phyloP scores from a whole-genome alignment of 2,797 vertebrate species.

The Lindbergichthys nudifrons region DNA sequence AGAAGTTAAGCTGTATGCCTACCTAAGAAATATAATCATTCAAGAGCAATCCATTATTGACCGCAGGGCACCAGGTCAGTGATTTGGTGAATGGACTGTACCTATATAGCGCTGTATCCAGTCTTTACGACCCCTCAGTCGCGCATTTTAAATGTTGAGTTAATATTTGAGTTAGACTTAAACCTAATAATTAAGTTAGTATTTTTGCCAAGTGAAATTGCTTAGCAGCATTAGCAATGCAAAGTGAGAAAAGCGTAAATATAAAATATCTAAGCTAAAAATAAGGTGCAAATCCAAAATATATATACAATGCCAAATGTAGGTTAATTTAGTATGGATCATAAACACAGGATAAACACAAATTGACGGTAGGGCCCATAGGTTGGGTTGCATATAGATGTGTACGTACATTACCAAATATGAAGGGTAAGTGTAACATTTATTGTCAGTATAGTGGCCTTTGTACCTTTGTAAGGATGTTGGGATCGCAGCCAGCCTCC shows the following conservation, averaged over 20 bases:
- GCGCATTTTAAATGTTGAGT: neutral
- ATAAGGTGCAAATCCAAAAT: neutral
- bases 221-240: neutral
- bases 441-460: neutral
- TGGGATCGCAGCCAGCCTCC: constrained; percentile 88
- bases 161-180: no score
- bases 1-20: neutral
- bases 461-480: constrained; percentile 84
- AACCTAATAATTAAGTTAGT: no score
- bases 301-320: neutral
- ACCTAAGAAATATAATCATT: neutral
- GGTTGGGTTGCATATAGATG: neutral
- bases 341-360: no score
- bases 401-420: neutral
- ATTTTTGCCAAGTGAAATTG: neutral
- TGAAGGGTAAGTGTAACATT: neutral
- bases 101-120: no score
- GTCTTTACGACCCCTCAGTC: no score
- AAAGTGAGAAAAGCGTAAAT: neutral
- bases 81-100: neutral
- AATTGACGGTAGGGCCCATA: no score
- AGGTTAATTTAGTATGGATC: neutral
- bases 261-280: neutral
- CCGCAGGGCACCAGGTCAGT: constrained; percentile 1
- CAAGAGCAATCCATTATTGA: neutral